Percentiles rank a stretch among this genome's conserved stretches.
phyloP scores from a whole-genome alignment of 2,797 vertebrate species.

The Takifugu ocellatus region DNA sequence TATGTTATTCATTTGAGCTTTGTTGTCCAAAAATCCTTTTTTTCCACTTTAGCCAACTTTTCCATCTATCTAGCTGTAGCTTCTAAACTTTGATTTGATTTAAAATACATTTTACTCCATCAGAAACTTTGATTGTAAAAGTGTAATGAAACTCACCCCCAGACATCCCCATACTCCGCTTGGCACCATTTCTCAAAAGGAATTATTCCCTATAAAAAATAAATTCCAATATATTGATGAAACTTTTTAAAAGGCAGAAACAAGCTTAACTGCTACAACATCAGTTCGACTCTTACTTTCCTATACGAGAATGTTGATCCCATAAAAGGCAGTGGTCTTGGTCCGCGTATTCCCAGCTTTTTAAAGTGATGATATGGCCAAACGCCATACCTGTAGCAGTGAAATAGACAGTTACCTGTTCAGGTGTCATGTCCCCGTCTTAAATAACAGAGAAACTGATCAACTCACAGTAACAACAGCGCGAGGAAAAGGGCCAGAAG shows the following conservation, averaged over 20 bases:
- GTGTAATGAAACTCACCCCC: constrained; percentile 69
- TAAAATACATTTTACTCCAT: too few species aligned
- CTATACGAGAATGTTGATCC: constrained; percentile 39
- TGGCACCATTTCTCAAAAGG: constrained; percentile 58
- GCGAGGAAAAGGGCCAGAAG: constrained; percentile 51
- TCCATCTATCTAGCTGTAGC: too few species aligned
- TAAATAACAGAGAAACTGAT: background rate
- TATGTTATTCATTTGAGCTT: too few species aligned
- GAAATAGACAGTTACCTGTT: background rate
- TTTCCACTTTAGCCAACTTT: too few species aligned
- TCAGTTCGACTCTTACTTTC: constrained; percentile 41
- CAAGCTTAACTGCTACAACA: too few species aligned
- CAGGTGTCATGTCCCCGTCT: background rate
- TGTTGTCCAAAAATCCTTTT: too few species aligned
- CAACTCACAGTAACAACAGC: constrained; percentile 64
- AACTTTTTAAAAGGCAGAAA: too few species aligned
- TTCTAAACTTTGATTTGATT: too few species aligned
- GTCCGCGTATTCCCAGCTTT: constrained; percentile 68
- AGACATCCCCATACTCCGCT: constrained; percentile 70
- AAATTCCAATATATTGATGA: background rate
- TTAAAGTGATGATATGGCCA: constrained; percentile 64
- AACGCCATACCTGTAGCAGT: constrained; percentile 63
- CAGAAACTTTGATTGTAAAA: background rate
- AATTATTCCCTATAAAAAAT: constrained; percentile 47
- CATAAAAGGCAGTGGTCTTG: constrained; percentile 64